phyloP scores from a whole-genome alignment of 2,113 vertebrate genomes.

The Tinamus guttatus region DNA sequence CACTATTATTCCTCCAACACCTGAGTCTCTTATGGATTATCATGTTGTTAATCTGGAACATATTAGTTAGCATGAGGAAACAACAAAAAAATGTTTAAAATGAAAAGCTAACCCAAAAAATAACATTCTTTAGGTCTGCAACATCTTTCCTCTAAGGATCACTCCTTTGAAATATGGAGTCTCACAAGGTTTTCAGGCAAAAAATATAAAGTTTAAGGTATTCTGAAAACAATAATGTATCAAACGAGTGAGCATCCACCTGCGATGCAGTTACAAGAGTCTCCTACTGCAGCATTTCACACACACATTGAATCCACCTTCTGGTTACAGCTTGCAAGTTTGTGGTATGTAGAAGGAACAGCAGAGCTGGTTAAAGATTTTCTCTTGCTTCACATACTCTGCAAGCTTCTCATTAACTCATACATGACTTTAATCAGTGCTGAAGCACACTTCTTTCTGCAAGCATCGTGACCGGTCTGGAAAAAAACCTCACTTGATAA shows the following conservation, averaged over 20 bases:
- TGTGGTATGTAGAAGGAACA: conserved; percentile 50
- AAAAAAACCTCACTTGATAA: background rate
- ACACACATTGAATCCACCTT: conserved; percentile 60
- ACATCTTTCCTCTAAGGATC: background rate
- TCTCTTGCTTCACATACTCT: conserved; percentile 65
- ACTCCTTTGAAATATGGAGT: background rate
- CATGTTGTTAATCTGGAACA: background rate
- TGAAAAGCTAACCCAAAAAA: background rate
- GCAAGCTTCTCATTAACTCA: conserved; percentile 66
- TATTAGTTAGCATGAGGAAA: background rate
- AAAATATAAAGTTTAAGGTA: background rate
- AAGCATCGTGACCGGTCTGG: background rate
- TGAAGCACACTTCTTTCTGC: conserved; percentile 49
- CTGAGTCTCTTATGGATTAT: background rate
- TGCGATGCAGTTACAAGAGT: conserved; percentile 46
- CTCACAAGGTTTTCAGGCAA: background rate
- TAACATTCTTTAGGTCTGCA: background rate
- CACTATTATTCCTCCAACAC: background rate
- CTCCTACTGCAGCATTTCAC: conserved; percentile 63
- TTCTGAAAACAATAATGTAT: conserved; percentile 10
- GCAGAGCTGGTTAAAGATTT: conserved; percentile 70
- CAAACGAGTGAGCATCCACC: conserved; percentile 59
- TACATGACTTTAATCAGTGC: conserved; percentile 71
- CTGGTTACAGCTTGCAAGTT: conserved; percentile 63
- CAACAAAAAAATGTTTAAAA: background rate